phyloP scores from a whole-genome alignment of 2,888 invertebrate species.

The Hartigia nigra region DNA sequence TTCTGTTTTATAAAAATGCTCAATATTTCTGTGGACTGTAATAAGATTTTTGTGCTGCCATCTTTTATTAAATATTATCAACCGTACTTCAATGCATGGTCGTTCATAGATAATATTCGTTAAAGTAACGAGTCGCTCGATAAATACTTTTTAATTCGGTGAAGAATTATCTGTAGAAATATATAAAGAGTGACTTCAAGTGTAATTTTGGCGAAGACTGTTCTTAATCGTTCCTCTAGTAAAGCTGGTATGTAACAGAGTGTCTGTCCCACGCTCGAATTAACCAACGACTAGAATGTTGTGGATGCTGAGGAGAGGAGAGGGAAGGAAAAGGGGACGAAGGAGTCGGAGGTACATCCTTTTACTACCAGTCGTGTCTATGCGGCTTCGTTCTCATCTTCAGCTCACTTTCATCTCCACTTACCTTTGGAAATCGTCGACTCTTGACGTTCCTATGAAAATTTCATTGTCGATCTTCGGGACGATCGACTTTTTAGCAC shows the following conservation, averaged over 20 bases:
- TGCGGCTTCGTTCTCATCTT: neutral
- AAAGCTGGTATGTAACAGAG: neutral
- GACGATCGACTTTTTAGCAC: neutral
- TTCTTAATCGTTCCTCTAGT: neutral
- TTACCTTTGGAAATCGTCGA: neutral
- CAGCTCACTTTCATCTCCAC: constrained; percentile 44
- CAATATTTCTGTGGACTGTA: neutral
- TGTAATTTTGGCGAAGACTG: neutral
- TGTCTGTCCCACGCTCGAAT: neutral
- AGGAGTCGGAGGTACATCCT: neutral
- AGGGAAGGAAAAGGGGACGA: neutral
- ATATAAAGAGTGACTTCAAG: neutral
- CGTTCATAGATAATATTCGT: neutral
- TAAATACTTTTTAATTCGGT: too few relatives aligned
- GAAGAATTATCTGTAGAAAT: too few relatives aligned
- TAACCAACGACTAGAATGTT: neutral
- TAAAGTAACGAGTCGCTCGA: neutral
- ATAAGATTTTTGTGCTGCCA: neutral
- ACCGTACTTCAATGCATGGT: too few relatives aligned
- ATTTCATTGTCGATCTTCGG: neutral
- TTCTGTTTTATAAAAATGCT: neutral
- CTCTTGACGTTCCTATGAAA: neutral
- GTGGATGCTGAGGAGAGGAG: neutral
- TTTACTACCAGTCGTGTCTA: neutral
- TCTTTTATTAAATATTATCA: too few relatives aligned